Evolutionary conservation across 2,113 vertebrate species (phyloP), one percentile per base, ranked within the genome.

Genomic region (Camelus dromedarius): DNA sequence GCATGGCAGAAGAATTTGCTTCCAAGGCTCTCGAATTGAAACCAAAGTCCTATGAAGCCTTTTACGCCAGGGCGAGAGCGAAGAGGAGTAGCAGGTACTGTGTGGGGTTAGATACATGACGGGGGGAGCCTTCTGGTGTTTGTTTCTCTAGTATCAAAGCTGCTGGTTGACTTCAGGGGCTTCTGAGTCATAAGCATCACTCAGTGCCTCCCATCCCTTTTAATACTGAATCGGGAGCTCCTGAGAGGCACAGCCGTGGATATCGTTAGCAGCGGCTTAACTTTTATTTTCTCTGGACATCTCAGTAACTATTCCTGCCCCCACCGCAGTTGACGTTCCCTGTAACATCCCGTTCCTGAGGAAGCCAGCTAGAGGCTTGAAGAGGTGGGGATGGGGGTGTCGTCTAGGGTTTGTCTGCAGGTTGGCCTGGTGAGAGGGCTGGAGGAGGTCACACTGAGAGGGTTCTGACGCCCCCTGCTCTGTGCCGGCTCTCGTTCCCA

Each of bases 1-100:
- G 99, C 81, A 99, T 99, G 99, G 99, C 99, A 60, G 99, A 99
- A 93, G 99, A 99, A 97, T 99, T 99, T 98, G 99, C 99, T 90
- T 99, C 99, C 89, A 99, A 99, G 98, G 99, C 99, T 11, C 95
- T 99, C 89, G 99, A 99, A 97, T 98, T 99, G 98, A 99, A 99
- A 97, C 99, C 99, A 76, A 99, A 99, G 97, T 99, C 99, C 87
- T 99, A 99, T 0, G 99, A 99, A 98, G 99, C 99, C 19, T 99
- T 99, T 98, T 99, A 99, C 1, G 99, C 99, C 26, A 99, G 99
- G 54, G 99, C 99, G 11, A 98, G 99, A 97, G 99, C 99, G 7
- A 99, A 99, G 98, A 99, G 99, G 88, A 99, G 99, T 98, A 99
- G 99, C 99, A 99, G 99, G 99, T 99, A 99, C 73, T 9, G 67